A percentile compares a stretch with the other conserved stretches of the same genome.
Evolutionary conservation across 2,888 invertebrate species (phyloP).

Genomic region (Choristoneura rosaceana): DNA sequence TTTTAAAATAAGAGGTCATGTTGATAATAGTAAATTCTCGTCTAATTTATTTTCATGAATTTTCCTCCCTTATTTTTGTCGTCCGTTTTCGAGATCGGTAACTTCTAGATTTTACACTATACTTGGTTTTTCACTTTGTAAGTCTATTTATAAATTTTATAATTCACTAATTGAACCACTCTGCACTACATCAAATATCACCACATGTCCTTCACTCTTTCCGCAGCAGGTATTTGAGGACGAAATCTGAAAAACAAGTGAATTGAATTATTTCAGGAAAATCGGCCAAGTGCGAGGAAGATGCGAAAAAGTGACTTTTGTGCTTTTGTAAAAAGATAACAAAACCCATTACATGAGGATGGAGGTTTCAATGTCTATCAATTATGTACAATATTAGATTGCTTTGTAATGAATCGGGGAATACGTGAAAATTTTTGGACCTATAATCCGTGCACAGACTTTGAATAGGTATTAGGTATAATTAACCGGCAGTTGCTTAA

Average conservation of each 20-base stretch:
- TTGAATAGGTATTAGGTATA: too few relatives aligned
- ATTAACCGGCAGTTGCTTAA: too few relatives aligned
- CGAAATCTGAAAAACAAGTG: constrained; percentile 69
- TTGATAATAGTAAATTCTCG: constrained; percentile 7
- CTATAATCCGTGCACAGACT: too few relatives aligned
- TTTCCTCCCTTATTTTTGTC: constrained; percentile 25
- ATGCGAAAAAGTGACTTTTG: too few relatives aligned
- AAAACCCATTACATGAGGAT: too few relatives aligned
- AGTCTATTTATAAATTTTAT: constrained; percentile 19
- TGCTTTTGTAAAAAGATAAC: too few relatives aligned
- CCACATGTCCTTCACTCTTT: constrained; percentile 86
- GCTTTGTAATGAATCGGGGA: too few relatives aligned
- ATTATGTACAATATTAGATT: too few relatives aligned
- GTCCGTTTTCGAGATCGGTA: constrained; percentile 44
- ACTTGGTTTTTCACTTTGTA: constrained; percentile 34
- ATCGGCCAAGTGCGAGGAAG: too few relatives aligned
- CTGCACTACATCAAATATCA: constrained; percentile 62
- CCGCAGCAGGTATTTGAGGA: constrained; percentile 78
- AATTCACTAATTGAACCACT: constrained; percentile 28
- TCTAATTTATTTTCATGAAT: neutral
- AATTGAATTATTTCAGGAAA: neutral
- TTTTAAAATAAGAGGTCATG: constrained; percentile 7
- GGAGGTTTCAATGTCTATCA: too few relatives aligned
- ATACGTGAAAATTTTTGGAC: too few relatives aligned
- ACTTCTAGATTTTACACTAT: constrained; percentile 34